phyloP scores from a whole-genome alignment of 2,888 invertebrate genomes.

The Hydroisotoma schaefferi region DNA sequence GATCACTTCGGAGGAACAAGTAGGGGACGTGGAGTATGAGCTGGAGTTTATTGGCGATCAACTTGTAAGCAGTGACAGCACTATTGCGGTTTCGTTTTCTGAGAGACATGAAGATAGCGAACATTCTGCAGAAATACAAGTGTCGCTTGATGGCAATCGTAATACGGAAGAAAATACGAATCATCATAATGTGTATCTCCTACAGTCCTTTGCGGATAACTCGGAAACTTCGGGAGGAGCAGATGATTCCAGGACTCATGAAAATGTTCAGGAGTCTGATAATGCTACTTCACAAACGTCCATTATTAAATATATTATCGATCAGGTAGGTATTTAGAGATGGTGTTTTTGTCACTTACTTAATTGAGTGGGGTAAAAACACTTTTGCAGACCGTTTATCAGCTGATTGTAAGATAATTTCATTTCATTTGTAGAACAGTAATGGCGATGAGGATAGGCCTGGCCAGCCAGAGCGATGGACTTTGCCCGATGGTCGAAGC shows the following conservation, averaged over 20 bases:
- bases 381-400: background rate
- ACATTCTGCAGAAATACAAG: background rate
- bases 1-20: background rate
- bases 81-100: background rate
- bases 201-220: background rate
- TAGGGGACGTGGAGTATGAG: background rate
- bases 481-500: slow-evolving; percentile 33
- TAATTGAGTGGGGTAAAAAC: no score
- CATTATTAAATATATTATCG: slow-evolving; percentile 39
- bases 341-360: background rate
- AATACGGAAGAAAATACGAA: background rate
- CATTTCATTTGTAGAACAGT: background rate
- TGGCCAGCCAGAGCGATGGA: slow-evolving; percentile 30
- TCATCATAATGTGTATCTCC: background rate
- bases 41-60: background rate
- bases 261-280: slow-evolving; percentile 8
- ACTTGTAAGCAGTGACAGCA: background rate
- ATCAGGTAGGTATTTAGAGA: slow-evolving; percentile 25
- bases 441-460: slow-evolving; percentile 6
- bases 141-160: no score
- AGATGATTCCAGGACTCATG: background rate
- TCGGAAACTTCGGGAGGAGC: background rate
- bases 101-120: background rate
- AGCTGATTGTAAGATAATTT: background rate
- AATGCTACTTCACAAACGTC: slow-evolving; percentile 24